Conservation (phyloP, 2,888 invertebrate species). For the Perithous albicinctus region DNA sequence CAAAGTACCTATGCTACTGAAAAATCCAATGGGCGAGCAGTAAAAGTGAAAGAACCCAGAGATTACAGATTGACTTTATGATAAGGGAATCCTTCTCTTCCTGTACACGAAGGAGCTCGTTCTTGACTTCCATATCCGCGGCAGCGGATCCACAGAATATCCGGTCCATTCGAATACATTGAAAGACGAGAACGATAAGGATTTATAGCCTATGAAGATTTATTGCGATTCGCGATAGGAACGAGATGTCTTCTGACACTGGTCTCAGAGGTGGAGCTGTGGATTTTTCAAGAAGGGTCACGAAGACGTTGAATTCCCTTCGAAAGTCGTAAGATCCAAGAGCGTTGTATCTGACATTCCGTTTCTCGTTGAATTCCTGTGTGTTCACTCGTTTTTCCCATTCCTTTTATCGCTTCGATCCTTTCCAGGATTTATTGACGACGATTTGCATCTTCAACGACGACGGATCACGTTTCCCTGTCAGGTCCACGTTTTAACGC, state of each 20-base stretch:
- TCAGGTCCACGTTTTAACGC: slow-evolving; percentile 2
- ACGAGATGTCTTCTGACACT: slow-evolving; percentile 28
- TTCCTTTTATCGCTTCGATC: not conserved
- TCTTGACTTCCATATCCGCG: slow-evolving; percentile 8
- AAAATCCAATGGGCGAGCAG: not conserved
- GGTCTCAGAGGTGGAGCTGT: not conserved
- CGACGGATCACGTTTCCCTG: slow-evolving; percentile 25
- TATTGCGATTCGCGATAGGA: slow-evolving; percentile 41
- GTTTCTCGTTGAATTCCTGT: slow-evolving; percentile 22
- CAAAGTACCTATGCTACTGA: not conserved
- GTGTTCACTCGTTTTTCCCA: slow-evolving; percentile 7
- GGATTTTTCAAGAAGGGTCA: slow-evolving; percentile 22
- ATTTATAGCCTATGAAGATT: slow-evolving; percentile 60
- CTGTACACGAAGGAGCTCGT: slow-evolving; percentile 12
- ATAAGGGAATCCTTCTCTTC: slow-evolving; percentile 14
- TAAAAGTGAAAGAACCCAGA: slow-evolving; percentile 24
- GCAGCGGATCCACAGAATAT: slow-evolving; percentile 19
- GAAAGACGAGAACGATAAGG: slow-evolving; percentile 35
- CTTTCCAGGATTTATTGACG: slow-evolving; percentile 31
- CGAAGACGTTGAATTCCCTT: slow-evolving; percentile 34
- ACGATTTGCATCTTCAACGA: slow-evolving; percentile 51
- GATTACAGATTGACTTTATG: slow-evolving; percentile 30
- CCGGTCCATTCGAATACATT: slow-evolving; percentile 44
- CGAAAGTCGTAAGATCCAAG: not conserved
- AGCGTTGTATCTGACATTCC: slow-evolving; percentile 20